phyloP scores from a whole-genome alignment of 2,113 vertebrate genomes.

The Phaethornis superciliosus region DNA sequence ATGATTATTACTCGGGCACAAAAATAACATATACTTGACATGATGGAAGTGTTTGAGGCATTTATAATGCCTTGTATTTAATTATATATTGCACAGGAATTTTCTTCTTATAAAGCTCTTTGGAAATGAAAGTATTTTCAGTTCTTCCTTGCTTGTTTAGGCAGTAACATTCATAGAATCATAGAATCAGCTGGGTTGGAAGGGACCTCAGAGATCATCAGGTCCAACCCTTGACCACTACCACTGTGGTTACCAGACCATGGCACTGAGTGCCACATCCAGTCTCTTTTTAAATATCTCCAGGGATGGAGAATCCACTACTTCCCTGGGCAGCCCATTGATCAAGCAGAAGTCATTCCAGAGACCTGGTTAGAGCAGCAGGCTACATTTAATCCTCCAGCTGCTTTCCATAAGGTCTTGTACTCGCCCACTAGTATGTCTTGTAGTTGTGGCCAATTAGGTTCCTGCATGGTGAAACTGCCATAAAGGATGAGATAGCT shows the following conservation, averaged over 20 bases:
- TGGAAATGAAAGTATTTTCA: background rate
- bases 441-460: background rate
- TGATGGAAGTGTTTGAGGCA: background rate
- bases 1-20: background rate
- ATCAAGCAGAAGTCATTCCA: background rate
- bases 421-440: background rate
- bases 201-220: no score
- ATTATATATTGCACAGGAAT: background rate
- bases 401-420: background rate
- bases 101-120: background rate
- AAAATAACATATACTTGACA: background rate
- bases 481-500: background rate
- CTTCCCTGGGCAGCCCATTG: no score
- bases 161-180: no score
- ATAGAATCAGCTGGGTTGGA: no score
- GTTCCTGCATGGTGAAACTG: background rate
- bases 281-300: no score
- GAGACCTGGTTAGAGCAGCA: background rate
- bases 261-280: no score
- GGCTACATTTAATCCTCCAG: background rate
- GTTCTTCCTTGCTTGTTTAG: background rate
- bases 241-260: no score
- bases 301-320: no score
- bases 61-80: background rate
- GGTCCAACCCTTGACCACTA: no score